Base-by-base conservation (phyloP, 2,797 vertebrate species). In the Sternarchorhynchus goeldii region DNA sequence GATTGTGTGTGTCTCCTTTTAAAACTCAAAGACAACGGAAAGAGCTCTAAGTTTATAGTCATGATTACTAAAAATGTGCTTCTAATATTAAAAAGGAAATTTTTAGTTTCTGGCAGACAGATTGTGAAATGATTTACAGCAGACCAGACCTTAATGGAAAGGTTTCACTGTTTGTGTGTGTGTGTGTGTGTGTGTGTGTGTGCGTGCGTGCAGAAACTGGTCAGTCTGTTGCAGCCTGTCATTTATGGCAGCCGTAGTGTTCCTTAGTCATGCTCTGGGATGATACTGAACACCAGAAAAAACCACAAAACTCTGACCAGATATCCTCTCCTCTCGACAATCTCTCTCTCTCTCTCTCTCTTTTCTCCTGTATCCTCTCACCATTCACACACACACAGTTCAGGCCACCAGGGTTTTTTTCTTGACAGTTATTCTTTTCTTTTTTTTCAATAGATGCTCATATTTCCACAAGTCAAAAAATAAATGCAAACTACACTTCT, bases 211-310 rank as follows among this genome's bases (percentile, higher is more conserved):
- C 82, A 80, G 73, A 89, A 85, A 86, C 83, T 84, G 84, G 84
- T 83, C 53, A 82, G 79, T 73, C 45, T 87, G 80, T 86, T 83
- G 85, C 86, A 85, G 89, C 83, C 85, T 81, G 73, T 34, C 65
- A 73, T 66, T 83, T 80, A 81, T 86, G 77, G 57, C 81, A 86
- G 75, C 83, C 45, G 32, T 77, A 39, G 75, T 80, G 79, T 84
- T 32, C 79, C 80, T 82, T 77, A 86, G 83, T 85, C 82, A 73
- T 73, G 31, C 65, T 83, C 79, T 64, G 68, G 79, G 79, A 75
- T 75, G 62, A 64, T 32, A 14, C 36, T 56, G 17, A 4, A 31
- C 82, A 85, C 83, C 87, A 85, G 87, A 85, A 64, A 58, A 88
- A 88, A 86, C 83, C 85, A 76, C 85, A 85, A 67, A 69, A 62